Percentiles rank a stretch among this genome's conserved stretches.
These are phyloP conservation scores for Tachina fera DNA, from an alignment of 2,888 invertebrate species.

Conservation along the genomic window DNA sequence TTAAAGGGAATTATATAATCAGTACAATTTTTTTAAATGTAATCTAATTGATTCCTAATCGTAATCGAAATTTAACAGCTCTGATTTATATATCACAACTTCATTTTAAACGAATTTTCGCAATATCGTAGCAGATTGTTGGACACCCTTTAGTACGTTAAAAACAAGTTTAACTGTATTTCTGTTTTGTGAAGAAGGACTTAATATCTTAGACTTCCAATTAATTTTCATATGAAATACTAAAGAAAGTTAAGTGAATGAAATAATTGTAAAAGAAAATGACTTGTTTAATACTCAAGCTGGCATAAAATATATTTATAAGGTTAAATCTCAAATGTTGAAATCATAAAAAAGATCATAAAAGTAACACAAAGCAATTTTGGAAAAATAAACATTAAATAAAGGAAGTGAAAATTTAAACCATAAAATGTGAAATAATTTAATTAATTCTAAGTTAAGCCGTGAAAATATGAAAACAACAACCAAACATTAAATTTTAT, in stretches of 20 bases:
- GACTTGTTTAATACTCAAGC: neutral
- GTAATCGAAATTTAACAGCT: no score
- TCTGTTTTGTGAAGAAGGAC: no score
- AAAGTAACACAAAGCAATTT: neutral
- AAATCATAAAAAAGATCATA: neutral
- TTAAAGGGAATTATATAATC: no score
- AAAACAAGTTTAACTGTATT: no score
- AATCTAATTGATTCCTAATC: no score
- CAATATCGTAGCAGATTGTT: no score
- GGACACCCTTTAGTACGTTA: no score
- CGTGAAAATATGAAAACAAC: neutral
- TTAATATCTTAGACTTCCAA: neutral
- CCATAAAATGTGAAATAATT: neutral
- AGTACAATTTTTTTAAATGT: no score
- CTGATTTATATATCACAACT: no score
- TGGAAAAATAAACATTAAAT: neutral
- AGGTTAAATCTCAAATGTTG: neutral
- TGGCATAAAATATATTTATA: neutral
- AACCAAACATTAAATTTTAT: slow-evolving; percentile 10
- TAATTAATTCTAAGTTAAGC: neutral
- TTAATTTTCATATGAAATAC: neutral
- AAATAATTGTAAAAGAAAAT: slow-evolving; percentile 6
- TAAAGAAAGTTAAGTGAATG: slow-evolving; percentile 38
- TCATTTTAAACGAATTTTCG: no score
- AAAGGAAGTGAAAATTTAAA: neutral